Percentiles rank a stretch among this genome's conserved stretches.
Conservation (phyloP, 2,797 vertebrate genomes). For the Cuniculus paca region DNA sequence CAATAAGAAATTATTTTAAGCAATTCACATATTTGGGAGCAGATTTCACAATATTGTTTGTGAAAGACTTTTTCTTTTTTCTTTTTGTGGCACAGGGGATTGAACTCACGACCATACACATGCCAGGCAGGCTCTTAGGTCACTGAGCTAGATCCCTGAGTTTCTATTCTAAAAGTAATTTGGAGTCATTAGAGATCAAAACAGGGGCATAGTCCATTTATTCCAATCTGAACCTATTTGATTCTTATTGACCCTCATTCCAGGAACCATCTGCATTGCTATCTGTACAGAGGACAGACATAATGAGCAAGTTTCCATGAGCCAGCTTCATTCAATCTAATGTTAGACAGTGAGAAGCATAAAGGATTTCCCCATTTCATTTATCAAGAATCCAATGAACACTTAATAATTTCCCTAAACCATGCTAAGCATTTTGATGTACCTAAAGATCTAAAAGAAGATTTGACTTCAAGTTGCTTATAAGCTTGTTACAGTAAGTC, state of each 20-base stretch:
- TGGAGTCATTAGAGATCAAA: slow-evolving; percentile 32
- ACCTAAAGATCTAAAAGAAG: slow-evolving; percentile 41
- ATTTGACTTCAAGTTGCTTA: slow-evolving; percentile 37
- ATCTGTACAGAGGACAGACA: background rate
- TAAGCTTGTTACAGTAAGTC: slow-evolving; percentile 32
- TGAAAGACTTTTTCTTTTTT: slow-evolving; percentile 56
- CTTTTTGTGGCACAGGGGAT: no score
- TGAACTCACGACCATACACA: no score
- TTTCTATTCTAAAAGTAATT: slow-evolving; percentile 62
- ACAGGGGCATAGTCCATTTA: slow-evolving; percentile 25
- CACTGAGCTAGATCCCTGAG: no score
- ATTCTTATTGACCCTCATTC: slow-evolving; percentile 46
- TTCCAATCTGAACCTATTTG: slow-evolving; percentile 13
- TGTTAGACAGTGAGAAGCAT: slow-evolving; percentile 25
- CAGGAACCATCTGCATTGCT: slow-evolving; percentile 20
- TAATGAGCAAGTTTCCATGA: slow-evolving; percentile 19
- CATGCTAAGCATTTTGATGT: slow-evolving; percentile 52
- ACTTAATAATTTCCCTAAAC: slow-evolving; percentile 57
- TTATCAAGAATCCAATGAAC: slow-evolving; percentile 34
- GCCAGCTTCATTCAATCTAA: background rate
- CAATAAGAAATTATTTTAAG: slow-evolving; percentile 37
- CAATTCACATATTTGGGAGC: slow-evolving; percentile 49
- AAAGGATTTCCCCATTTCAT: slow-evolving; percentile 34
- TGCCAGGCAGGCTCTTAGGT: no score
- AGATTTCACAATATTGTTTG: background rate